phyloP scores from a whole-genome alignment of 2,888 invertebrate genomes.

The Synanthedon tipuliformis region DNA sequence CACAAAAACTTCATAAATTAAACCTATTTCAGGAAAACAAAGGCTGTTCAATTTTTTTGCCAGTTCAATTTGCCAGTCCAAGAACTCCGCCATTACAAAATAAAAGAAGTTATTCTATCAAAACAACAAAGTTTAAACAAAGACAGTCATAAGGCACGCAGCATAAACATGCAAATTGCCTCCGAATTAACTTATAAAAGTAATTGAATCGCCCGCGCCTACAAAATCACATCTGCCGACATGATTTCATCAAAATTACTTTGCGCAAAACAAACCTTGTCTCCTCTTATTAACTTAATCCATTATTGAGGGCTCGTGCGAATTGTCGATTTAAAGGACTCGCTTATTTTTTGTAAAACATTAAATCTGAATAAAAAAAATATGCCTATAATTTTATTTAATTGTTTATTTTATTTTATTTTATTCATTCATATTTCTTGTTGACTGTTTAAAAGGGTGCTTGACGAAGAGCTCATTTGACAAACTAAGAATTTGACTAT shows the following conservation, averaged over 20 bases:
- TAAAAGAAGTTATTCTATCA: conserved; percentile 13
- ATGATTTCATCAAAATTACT: conserved; percentile 53
- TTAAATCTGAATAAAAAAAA: no score
- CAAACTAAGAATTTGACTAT: no score
- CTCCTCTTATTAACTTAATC: conserved; percentile 25
- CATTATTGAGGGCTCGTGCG: conserved; percentile 7
- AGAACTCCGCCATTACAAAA: conserved; percentile 1
- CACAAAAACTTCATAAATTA: background rate
- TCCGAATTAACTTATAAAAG: conserved; percentile 52
- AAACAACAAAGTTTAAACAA: conserved; percentile 38
- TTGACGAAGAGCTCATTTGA: no score
- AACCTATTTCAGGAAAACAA: conserved; percentile 4
- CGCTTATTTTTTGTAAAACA: no score
- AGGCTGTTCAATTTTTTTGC: background rate
- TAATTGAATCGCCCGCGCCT: conserved; percentile 51
- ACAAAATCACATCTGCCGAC: conserved; percentile 43
- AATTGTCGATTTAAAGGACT: no score
- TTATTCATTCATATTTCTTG: no score
- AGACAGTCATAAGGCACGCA: conserved; percentile 19
- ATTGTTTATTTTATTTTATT: no score
- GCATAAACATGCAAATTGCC: conserved; percentile 58
- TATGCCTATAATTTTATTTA: no score
- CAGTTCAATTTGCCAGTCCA: no score
- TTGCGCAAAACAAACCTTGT: conserved; percentile 12
- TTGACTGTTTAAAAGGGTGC: no score